Conservation (phyloP, 2,797 vertebrate species). For the Parauchenoglanis ngamensis region DNA sequence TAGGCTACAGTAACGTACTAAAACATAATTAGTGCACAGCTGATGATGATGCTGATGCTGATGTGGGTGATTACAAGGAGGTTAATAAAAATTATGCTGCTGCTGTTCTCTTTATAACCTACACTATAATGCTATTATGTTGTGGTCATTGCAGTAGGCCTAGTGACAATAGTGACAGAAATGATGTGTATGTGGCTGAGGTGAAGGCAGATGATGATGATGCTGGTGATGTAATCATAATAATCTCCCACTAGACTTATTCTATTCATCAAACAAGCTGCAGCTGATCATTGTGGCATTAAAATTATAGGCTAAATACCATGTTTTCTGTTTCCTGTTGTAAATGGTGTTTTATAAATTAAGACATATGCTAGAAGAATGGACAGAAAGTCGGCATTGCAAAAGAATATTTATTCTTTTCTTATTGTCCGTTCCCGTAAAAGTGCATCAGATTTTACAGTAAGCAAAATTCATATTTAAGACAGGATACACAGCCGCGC, state of each 20-base stretch:
- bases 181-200: not conserved
- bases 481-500: slow-evolving; percentile 80
- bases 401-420: slow-evolving; percentile 81
- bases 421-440: slow-evolving; percentile 75
- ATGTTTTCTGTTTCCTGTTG: not conserved
- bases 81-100: not conserved
- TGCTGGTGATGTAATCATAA: not conserved
- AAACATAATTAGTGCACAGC: not conserved
- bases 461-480: slow-evolving; percentile 84
- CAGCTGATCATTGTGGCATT: not conserved
- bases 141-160: not conserved
- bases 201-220: not conserved
- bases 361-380: slow-evolving; percentile 18
- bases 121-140: not conserved
- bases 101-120: not conserved
- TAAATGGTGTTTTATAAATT: not conserved
- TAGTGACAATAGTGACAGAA: not conserved
- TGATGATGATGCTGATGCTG: not conserved
- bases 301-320: not conserved
- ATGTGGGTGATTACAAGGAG: not conserved
- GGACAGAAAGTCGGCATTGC: slow-evolving; percentile 57
- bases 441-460: slow-evolving; percentile 84
- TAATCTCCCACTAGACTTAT: not conserved
- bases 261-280: not conserved
- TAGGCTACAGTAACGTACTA: not conserved